Percentiles rank a stretch among this genome's conserved stretches.
Evolutionary conservation across 1,140 invertebrate species (phyloP).

Genomic region (Campodea augens): DNA sequence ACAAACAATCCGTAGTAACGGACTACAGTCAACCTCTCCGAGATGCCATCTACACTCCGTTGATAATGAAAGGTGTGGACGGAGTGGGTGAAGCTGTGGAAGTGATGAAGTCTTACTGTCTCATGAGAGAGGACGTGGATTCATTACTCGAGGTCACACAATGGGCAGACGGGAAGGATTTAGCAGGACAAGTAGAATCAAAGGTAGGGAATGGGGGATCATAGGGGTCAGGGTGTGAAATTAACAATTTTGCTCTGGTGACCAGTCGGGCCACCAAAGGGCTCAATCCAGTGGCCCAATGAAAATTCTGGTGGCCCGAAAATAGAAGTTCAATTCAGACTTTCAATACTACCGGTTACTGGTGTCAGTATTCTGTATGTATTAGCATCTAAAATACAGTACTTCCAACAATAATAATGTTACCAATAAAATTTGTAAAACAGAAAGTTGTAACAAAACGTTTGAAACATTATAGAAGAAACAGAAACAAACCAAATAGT

Average conservation of each 20-base stretch:
- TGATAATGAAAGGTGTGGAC: slow-evolving; percentile 43
- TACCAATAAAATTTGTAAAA: no score
- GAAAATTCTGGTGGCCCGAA: background rate
- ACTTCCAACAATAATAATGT: no score
- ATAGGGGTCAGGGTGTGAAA: no score
- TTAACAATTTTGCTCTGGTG: background rate
- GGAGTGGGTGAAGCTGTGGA: slow-evolving; percentile 52
- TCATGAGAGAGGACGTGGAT: slow-evolving; percentile 79
- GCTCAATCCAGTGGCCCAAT: background rate
- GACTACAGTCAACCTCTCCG: slow-evolving; percentile 63
- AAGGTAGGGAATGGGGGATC: slow-evolving; percentile 42
- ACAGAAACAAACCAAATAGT: no score
- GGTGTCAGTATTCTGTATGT: background rate
- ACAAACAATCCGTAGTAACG: slow-evolving; percentile 50
- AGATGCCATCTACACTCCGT: slow-evolving; percentile 47
- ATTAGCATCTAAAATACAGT: no score
- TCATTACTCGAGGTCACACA: slow-evolving; percentile 59
- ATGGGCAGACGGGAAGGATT: slow-evolving; percentile 64
- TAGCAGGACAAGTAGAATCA: slow-evolving; percentile 49
- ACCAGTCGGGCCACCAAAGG: background rate
- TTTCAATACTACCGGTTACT: background rate
- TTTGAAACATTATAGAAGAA: no score
- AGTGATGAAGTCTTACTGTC: slow-evolving; percentile 60
- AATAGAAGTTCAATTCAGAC: background rate
- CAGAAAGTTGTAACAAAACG: no score